Evolutionary conservation across 1,140 invertebrate species (phyloP), one percentile per base, ranked within the genome.

Genomic region (Magallana angulata): DNA sequence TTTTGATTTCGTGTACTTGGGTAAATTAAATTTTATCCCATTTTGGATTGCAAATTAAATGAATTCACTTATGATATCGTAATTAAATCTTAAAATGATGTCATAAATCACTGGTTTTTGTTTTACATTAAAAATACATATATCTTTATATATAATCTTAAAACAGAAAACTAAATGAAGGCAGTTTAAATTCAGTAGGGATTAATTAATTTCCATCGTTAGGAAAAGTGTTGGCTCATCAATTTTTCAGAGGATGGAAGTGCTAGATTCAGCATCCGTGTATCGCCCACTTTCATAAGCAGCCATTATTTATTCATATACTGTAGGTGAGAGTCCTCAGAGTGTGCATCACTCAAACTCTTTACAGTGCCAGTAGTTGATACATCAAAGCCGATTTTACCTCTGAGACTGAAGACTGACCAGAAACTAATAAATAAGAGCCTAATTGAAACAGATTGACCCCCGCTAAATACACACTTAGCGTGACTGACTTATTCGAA

Each of bases 251-350:
- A 76, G 9, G 24, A 48, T 76, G 8, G 68, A 76, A 30, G 24
- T 18, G 68, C 68, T 76, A 76, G 36, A 76, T 36, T 12, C 24
- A 8, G 36, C 18, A 8, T 48, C 24, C 68, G 9, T 30, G 68
- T 76, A 30, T 76, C 36, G 12, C 24, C 68, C 68, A 36, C 36
- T 76, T 30, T 76, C 24, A 36, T 18, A 30, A 30, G 24, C 18
- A 76, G 24, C n/a, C 24, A 76, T 76, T 24, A 76, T 76, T 76
- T 30, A 76, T 76, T 36, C 68, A 76, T 76, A 76, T 36, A 48
- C 36, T 24, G 3, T 30, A 76, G 68, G 68, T 76, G 68, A 12
- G 24, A 76, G 36, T 30, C 24, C 68, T 76, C 5, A 24, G 8
- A 76, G 24, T 76, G 7, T 16, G 24, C 24, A 36, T 36, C n/a